Conservation (phyloP, 2,797 vertebrate species). For the Lagocephalus sceleratus region DNA sequence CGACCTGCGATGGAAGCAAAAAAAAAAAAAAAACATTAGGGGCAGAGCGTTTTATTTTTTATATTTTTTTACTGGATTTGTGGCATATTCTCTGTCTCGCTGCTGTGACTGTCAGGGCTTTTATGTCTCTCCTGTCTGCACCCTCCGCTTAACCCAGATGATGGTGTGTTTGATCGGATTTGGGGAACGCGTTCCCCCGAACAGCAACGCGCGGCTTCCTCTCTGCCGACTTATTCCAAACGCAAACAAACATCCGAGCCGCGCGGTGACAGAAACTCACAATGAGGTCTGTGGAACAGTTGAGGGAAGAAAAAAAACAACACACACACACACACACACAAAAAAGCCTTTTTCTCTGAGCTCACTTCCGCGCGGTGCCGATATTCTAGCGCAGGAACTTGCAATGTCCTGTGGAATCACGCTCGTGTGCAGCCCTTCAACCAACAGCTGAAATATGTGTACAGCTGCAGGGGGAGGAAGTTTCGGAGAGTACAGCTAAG, state of each 20-base stretch:
- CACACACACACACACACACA: no score
- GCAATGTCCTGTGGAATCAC: conserved; percentile 64
- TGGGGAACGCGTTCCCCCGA: conserved; percentile 27
- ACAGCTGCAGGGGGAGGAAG: conserved; percentile 60
- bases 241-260: conserved; percentile 25
- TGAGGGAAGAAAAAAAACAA: conserved; percentile 30
- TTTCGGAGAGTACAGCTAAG: conserved; percentile 54
- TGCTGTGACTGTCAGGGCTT: conserved; percentile 13
- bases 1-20: conserved; percentile 41
- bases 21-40: conserved; percentile 29
- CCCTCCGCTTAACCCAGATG: neutral
- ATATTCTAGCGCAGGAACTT: conserved; percentile 55
- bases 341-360: conserved; percentile 58
- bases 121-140: neutral
- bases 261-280: conserved; percentile 31
- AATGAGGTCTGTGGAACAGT: conserved; percentile 41
- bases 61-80: conserved; percentile 40
- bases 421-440: conserved; percentile 51
- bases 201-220: conserved; percentile 35
- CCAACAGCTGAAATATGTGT: conserved; percentile 48
- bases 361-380: conserved; percentile 57
- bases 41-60: conserved; percentile 40
- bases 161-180: conserved; percentile 26
- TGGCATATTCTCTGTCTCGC: conserved; percentile 23
- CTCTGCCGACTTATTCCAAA: conserved; percentile 15